Base-by-base conservation (phyloP, 2,113 vertebrate genomes). In the Cervus canadensis region DNA sequence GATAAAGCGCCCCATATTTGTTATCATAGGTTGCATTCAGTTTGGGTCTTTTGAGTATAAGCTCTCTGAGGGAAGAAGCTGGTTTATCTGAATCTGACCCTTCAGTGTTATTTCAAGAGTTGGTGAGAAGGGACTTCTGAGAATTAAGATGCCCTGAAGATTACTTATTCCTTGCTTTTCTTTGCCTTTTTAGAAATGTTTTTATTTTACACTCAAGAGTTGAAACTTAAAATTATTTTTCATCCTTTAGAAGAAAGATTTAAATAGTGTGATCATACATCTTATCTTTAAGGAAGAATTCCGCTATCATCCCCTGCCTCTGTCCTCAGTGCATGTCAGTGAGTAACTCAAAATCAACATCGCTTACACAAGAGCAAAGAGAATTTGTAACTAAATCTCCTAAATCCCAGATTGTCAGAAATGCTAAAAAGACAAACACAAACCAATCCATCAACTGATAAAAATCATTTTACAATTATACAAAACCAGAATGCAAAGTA, bases 391-490 rank as follows among this genome's bases (percentile, higher is more conserved):
- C 10, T 85, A 86, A 97, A 84, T 76, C 30, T 59, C 52, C 11
- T 83, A 91, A 93, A 95, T 64, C 21, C 2, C 19, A 91, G 45
- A 21, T n/a, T 74, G 21, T 79, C 52, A 84, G 56, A 96, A 85
- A 62, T 60, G 57, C 54, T 88, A 89, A 91, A 95, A 57, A 87
- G 17, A 78, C 30, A 95, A 81, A 82, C 40, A 59, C 21, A 97
- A 95, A 95, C 4, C 79, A 96, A 82, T 16, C 15, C 13, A 83
- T 62, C 74, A 95, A 78, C 48, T 40, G 52, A 95, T 94, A 92
- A 97, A 96, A 97, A 64, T 89, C 16, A 95, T 87, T 94, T 93
- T 86, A 62, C 2, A 85, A 89, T 92, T 91, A 50, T 84, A 93
- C n/a, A 74, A 91, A 95, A 94, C 15, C 59, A 95, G n/a, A 95